Evolutionary conservation across 2,113 vertebrate genomes (phyloP).

Genomic region (Alaudala cheleensis): DNA sequence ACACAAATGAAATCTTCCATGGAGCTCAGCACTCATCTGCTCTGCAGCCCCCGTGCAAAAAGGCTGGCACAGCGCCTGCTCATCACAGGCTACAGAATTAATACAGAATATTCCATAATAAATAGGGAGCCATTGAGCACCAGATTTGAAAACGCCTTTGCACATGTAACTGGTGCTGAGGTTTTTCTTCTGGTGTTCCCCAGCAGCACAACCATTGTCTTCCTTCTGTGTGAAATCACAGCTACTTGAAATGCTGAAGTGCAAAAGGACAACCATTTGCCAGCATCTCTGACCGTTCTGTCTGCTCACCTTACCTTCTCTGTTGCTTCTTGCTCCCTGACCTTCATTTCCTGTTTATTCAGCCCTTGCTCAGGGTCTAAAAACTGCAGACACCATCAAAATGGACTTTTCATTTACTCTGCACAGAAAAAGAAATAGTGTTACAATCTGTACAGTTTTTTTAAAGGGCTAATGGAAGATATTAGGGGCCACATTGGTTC

Average conservation of each 20-base stretch:
- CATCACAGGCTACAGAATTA: background rate
- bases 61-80: background rate
- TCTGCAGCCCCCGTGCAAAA: background rate
- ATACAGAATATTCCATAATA: slow-evolving; percentile 29
- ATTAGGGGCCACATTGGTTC: background rate
- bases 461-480: background rate
- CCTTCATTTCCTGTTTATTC: slow-evolving; percentile 26
- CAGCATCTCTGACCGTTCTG: background rate
- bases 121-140: background rate
- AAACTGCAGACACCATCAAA: slow-evolving; percentile 17
- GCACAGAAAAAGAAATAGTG: background rate
- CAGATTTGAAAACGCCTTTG: background rate
- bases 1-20: slow-evolving; percentile 50
- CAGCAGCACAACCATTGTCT: background rate
- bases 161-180: background rate
- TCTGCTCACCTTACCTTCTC: background rate
- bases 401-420: background rate
- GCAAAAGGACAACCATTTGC: background rate
- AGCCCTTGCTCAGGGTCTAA: background rate
- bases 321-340: background rate
- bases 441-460: background rate
- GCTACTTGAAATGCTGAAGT: background rate
- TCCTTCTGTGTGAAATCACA: background rate
- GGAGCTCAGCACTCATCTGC: slow-evolving; percentile 36
- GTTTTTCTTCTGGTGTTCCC: background rate